Evolutionary conservation across 2,113 vertebrate species (phyloP).

Genomic region (Rana temporaria): DNA sequence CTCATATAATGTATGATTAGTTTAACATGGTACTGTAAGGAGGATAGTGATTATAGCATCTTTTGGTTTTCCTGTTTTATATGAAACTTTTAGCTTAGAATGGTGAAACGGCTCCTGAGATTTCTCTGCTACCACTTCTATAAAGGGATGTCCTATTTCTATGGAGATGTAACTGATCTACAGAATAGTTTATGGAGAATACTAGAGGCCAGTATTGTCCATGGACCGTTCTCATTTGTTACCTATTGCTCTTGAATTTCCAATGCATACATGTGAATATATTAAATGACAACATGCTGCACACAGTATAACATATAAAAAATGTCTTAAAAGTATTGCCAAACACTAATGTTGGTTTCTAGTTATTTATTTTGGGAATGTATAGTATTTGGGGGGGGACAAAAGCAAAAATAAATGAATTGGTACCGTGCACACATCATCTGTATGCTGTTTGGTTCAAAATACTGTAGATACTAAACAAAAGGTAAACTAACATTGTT

Average conservation of each 20-base stretch:
- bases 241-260: slow-evolving; percentile 67
- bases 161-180: slow-evolving; percentile 73
- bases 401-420: slow-evolving; percentile 71
- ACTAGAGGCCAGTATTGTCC: slow-evolving; percentile 70
- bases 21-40: slow-evolving; percentile 36
- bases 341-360: slow-evolving; percentile 88
- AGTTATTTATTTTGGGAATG: slow-evolving; percentile 93
- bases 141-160: slow-evolving; percentile 59
- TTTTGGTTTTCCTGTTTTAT: slow-evolving; percentile 58
- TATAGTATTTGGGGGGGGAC: slow-evolving; percentile 77
- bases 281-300: slow-evolving; percentile 80
- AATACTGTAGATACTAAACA: slow-evolving; percentile 96
- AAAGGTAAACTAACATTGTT: slow-evolving; percentile 94
- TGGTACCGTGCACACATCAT: slow-evolving; percentile 88
- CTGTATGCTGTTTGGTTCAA: slow-evolving; percentile 86
- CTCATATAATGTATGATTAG: slow-evolving; percentile 24
- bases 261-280: slow-evolving; percentile 81
- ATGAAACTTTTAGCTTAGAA: slow-evolving; percentile 61
- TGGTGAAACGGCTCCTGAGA: slow-evolving; percentile 67
- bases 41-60: slow-evolving; percentile 56
- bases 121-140: not conserved
- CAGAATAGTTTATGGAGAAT: no score
- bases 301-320: slow-evolving; percentile 76
- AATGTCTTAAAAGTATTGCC: slow-evolving; percentile 84
- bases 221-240: slow-evolving; percentile 71